Conservation (phyloP, 1,140 invertebrate species). For the Papilio machaon region DNA sequence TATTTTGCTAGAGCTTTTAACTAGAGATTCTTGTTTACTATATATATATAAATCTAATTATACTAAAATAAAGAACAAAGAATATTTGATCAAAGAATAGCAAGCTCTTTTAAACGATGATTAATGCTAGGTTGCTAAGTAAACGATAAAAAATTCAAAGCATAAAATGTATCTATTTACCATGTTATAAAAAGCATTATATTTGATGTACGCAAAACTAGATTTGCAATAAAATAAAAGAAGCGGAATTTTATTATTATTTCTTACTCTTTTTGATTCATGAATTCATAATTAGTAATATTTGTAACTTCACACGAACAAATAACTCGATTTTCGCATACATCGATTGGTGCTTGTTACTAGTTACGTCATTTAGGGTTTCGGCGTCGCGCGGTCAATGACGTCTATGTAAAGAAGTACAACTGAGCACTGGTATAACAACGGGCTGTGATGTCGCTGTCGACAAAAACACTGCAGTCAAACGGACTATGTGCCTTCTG, state of each 20-base stretch:
- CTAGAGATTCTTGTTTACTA: too few species aligned
- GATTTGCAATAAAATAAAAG: neutral
- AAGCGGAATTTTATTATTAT: neutral
- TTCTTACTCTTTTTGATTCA: conserved; percentile 2
- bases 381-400: neutral
- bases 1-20: too few species aligned
- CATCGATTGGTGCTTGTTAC: neutral
- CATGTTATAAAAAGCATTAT: neutral
- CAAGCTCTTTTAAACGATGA: neutral
- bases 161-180: neutral
- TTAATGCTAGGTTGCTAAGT: neutral
- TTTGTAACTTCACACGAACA: neutral
- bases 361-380: conserved; percentile 22
- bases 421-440: too few species aligned
- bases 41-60: neutral
- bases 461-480: conserved; percentile 19
- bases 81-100: neutral
- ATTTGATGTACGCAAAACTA: neutral
- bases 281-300: neutral
- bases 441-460: neutral
- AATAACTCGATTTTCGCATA: neutral
- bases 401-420: neutral
- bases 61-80: neutral
- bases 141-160: neutral
- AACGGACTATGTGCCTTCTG: neutral